These are phyloP conservation scores for Epizoanthus rinbou DNA, from an alignment of 92 coral and sea anemone species.

Conservation along the genomic window DNA sequence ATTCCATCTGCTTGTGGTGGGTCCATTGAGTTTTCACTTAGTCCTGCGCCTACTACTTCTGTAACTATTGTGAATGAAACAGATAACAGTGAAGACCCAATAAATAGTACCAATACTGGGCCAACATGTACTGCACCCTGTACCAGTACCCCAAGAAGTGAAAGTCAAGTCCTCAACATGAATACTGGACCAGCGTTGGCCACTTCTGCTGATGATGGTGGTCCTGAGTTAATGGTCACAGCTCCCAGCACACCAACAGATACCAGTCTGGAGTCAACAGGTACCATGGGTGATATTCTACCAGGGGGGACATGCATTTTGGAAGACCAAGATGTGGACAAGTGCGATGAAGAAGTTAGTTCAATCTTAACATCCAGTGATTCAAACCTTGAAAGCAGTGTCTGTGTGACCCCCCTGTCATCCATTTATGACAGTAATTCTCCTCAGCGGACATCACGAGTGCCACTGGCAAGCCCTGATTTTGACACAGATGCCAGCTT, in stretches of 20 bases:
- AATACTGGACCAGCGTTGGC: slow-evolving; percentile 6
- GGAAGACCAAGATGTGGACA: slow-evolving; percentile 2
- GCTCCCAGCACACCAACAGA: slow-evolving; percentile 44
- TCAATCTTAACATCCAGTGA: slow-evolving; percentile 43
- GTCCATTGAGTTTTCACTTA: slow-evolving; percentile 36
- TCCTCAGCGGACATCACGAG: slow-evolving; percentile 27
- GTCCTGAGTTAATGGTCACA: slow-evolving; percentile 31
- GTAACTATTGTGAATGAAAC: slow-evolving; percentile 29
- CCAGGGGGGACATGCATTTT: neutral
- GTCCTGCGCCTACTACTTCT: slow-evolving; percentile 20
- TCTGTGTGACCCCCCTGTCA: slow-evolving; percentile 35
- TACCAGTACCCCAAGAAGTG: slow-evolving; percentile 10
- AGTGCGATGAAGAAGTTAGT: slow-evolving; percentile 37
- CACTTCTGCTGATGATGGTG: slow-evolving; percentile 1
- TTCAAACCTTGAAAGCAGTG: slow-evolving; percentile 37
- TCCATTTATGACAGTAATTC: slow-evolving; percentile 16
- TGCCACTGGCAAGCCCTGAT: slow-evolving; percentile 42
- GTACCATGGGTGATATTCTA: slow-evolving; percentile 26
- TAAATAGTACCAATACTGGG: neutral
- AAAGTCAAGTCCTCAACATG: neutral
- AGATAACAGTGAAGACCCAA: neutral
- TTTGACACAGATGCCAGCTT: slow-evolving; percentile 33
- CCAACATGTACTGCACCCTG: neutral
- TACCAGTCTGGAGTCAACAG: slow-evolving; percentile 32
- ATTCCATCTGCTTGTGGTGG: slow-evolving; percentile 33